phyloP scores from a whole-genome alignment of 2,888 invertebrate species.

The Cantharis lateralis region DNA sequence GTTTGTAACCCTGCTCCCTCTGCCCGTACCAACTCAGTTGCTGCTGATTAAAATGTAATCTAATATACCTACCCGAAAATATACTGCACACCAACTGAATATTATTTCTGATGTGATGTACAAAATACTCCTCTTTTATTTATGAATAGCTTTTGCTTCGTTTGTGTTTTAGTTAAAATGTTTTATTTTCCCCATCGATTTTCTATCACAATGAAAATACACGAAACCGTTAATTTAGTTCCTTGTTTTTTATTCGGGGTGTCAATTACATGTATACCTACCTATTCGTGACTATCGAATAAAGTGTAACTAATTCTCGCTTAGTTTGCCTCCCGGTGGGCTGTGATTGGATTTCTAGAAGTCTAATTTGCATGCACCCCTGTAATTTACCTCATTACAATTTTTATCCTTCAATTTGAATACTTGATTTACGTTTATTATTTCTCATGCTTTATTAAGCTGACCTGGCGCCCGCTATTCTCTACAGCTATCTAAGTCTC shows the following conservation, averaged over 20 bases:
- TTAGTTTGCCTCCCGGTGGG: neutral
- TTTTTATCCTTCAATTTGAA: too few species aligned
- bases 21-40: constrained; percentile 44
- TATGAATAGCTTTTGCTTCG: neutral
- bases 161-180: neutral
- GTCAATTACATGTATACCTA: neutral
- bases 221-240: neutral
- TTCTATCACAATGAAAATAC: neutral
- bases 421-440: too few species aligned
- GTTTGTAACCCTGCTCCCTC: constrained; percentile 52
- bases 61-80: constrained; percentile 57
- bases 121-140: constrained; percentile 21
- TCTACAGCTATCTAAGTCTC: too few species aligned
- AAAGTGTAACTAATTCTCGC: neutral
- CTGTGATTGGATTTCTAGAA: neutral
- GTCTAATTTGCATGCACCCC: neutral
- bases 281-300: neutral
- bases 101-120: constrained; percentile 22
- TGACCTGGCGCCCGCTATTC: too few species aligned
- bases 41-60: constrained; percentile 61
- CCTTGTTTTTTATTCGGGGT: neutral
- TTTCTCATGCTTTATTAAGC: too few species aligned
- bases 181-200: constrained; percentile 3
- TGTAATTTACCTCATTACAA: too few species aligned
- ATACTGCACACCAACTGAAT: constrained; percentile 39